Base-by-base conservation (phyloP, 64 coral and sea anemone genomes). In the Stichodactyla mertensii region DNA sequence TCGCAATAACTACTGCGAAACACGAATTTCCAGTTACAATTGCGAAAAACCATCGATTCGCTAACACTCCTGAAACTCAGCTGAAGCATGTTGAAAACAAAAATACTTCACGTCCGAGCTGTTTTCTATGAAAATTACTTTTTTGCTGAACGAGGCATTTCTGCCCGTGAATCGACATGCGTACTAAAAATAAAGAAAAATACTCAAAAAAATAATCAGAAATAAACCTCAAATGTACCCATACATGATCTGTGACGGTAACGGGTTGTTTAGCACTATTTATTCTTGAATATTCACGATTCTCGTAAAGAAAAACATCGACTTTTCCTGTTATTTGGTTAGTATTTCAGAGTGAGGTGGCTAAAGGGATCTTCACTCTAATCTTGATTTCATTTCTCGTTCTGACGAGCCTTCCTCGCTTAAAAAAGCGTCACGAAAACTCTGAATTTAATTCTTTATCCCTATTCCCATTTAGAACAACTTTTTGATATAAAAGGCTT, bases 131-230 rank as follows among this genome's bases (percentile, higher is more conserved):
- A 81, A 81, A 81, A 81, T 19, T 81, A 7, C 36, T 53, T 55
- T 81, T 81, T 81, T 81, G 78, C 78, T 81, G 78, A 81, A 81
- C 78, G n/a, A 81, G 78, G 51, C 78, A 81, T 52, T 85, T 71
- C 61, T 52, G 71, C 82, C 67, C 86, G 31, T 74, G 20, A 52
- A 84, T 85, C 88, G 88, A 77, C 89, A 90, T 90, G 89, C 89
- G 89, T 90, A 90, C 55, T 90, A 90, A 90, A 90, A 90, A 90
- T 90, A 10, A 70, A 57, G 83, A 90, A 90, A 90, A 90, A 90
- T 90, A 52, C 67, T 19, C 71, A 79, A 79, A 84, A 86, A 90
- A 86, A 90, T 77, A 85, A 23, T 78, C 28, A 64, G 61, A 86
- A 90, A 90, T 90, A 90, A 55, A 57, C 57, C 61, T 64, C 89